Evolutionary conservation across 2,888 invertebrate species (phyloP).

Genomic region (Cyaniris semiargus): DNA sequence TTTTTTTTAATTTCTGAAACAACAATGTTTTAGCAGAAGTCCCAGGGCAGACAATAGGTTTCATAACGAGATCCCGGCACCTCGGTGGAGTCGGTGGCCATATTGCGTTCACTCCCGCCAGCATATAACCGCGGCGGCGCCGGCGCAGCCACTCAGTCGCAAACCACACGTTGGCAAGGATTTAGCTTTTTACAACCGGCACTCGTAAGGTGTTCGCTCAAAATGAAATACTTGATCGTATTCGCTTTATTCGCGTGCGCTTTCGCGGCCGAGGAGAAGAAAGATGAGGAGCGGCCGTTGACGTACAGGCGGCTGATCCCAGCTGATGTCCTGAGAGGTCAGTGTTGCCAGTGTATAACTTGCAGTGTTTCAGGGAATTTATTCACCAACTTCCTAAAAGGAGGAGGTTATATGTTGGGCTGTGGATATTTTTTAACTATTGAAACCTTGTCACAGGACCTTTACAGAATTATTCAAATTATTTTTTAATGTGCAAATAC

Average conservation of each 20-base stretch:
- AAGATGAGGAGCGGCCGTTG: slow-evolving; percentile 82
- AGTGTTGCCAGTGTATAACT: slow-evolving; percentile 51
- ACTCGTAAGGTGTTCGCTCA: slow-evolving; percentile 54
- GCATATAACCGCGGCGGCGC: slow-evolving; percentile 67
- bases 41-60: slow-evolving; percentile 29
- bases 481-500: no score
- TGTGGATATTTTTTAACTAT: no score
- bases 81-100: slow-evolving; percentile 42
- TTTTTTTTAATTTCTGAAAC: background rate
- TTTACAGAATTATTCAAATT: no score
- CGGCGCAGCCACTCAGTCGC: slow-evolving; percentile 65
- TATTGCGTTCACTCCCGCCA: slow-evolving; percentile 61
- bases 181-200: slow-evolving; percentile 52
- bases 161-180: slow-evolving; percentile 53
- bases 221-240: slow-evolving; percentile 81
- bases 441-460: no score
- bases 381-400: background rate
- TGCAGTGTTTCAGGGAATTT: background rate
- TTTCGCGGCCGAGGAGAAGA: slow-evolving; percentile 79
- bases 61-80: slow-evolving; percentile 28
- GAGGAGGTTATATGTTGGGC: no score
- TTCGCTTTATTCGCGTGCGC: slow-evolving; percentile 76
- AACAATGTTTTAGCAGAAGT: slow-evolving; percentile 15
- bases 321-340: slow-evolving; percentile 94
- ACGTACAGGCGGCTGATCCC: slow-evolving; percentile 91